phyloP scores from a whole-genome alignment of 2,797 vertebrate genomes.

The Enteromius anoplus region DNA sequence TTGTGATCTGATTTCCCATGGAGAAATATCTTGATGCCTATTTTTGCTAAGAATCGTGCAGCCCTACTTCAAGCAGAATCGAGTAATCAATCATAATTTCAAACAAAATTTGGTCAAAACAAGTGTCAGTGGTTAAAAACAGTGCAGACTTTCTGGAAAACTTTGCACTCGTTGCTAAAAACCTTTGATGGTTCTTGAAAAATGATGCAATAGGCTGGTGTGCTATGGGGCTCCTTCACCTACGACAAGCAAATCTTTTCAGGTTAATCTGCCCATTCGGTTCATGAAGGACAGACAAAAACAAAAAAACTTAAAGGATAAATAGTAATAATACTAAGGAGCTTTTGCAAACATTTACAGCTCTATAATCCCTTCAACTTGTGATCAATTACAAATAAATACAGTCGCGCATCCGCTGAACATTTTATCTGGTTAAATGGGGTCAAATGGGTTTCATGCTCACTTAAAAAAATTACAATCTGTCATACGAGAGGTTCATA shows the following conservation, averaged over 20 bases:
- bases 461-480: background rate
- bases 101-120: background rate
- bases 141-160: background rate
- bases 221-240: background rate
- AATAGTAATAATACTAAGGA: background rate
- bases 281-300: background rate
- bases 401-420: background rate
- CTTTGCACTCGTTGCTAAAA: background rate
- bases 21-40: no score
- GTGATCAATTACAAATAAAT: background rate
- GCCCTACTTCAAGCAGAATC: background rate
- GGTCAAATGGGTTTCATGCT: background rate
- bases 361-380: background rate
- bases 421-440: background rate
- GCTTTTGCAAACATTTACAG: no score
- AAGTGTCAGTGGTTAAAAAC: background rate
- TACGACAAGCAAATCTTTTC: background rate
- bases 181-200: background rate
- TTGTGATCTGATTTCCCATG: no score
- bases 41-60: no score
- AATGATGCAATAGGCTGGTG: background rate
- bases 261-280: background rate
- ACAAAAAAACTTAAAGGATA: no score
- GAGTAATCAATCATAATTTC: background rate
- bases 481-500: background rate